Percentiles rank a stretch among this genome's conserved stretches.
phyloP scores from a whole-genome alignment of 2,113 vertebrate genomes.

The Colinus virginianus region DNA sequence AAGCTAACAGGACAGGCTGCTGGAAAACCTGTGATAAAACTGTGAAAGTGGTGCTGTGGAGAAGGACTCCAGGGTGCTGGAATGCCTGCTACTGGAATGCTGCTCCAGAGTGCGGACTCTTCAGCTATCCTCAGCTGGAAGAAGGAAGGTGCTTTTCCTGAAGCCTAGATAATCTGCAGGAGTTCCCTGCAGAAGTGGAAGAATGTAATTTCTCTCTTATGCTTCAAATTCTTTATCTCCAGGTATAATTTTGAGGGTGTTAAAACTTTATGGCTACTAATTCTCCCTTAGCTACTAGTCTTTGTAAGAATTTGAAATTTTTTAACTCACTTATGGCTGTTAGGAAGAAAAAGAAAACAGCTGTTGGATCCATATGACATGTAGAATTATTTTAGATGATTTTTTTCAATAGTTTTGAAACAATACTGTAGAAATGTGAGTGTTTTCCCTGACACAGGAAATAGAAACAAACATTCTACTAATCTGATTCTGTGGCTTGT shows the following conservation, averaged over 20 bases:
- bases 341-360: not conserved
- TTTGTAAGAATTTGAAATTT: not conserved
- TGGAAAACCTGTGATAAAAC: not conserved
- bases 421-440: not conserved
- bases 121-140: not conserved
- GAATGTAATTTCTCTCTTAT: not conserved
- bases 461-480: not conserved
- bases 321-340: not conserved
- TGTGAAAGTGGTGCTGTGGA: not conserved
- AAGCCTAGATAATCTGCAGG: not conserved
- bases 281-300: not conserved
- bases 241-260: not conserved
- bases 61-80: rapidly evolving
- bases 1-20: not conserved
- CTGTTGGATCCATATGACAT: not conserved
- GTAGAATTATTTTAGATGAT: not conserved
- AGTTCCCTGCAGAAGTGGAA: not conserved
- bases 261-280: not conserved
- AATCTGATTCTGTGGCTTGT: not conserved
- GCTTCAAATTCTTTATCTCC: not conserved
- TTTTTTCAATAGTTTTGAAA: not conserved
- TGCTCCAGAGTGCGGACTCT: rapidly evolving
- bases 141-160: not conserved
- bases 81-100: not conserved
- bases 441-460: not conserved